Evolutionary conservation across 2,888 invertebrate genomes (phyloP).

Genomic region (Drosophila yooni): DNA sequence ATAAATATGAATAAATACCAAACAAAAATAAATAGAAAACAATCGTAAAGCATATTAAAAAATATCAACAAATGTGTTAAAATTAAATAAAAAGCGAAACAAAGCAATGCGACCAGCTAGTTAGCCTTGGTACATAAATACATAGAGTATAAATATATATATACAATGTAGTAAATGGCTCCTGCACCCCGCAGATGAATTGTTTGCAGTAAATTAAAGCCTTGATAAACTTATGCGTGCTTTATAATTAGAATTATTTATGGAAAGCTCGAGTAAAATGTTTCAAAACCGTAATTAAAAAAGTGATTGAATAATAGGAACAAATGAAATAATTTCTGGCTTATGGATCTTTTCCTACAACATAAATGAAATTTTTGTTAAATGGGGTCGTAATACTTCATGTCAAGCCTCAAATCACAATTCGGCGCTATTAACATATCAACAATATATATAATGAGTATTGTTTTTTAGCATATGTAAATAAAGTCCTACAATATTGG

Average conservation of each 20-base stretch:
- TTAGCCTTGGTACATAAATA: constrained; percentile 23
- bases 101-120: constrained; percentile 43
- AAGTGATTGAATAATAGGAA: constrained; percentile 22
- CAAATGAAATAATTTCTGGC: constrained; percentile 20
- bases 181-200: constrained; percentile 37
- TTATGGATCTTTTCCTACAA: constrained; percentile 18
- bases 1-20: constrained; percentile 57
- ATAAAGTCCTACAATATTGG: constrained; percentile 71
- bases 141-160: constrained; percentile 14
- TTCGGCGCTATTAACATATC: constrained; percentile 23
- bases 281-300: constrained; percentile 49
- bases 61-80: constrained; percentile 31
- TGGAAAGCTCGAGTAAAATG: constrained; percentile 18
- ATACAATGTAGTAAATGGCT: constrained; percentile 20
- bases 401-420: constrained; percentile 36
- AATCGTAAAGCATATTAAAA: constrained; percentile 29
- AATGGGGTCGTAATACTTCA: constrained; percentile 32
- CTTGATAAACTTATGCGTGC: constrained; percentile 42
- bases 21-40: constrained; percentile 28
- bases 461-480: constrained; percentile 40
- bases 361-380: constrained; percentile 13
- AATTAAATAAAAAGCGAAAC: constrained; percentile 34
- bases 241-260: constrained; percentile 12
- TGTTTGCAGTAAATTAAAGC: constrained; percentile 23
- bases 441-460: constrained; percentile 38